Evolutionary conservation across 2,113 vertebrate species (phyloP).

Genomic region (Dicentrarchus labrax): DNA sequence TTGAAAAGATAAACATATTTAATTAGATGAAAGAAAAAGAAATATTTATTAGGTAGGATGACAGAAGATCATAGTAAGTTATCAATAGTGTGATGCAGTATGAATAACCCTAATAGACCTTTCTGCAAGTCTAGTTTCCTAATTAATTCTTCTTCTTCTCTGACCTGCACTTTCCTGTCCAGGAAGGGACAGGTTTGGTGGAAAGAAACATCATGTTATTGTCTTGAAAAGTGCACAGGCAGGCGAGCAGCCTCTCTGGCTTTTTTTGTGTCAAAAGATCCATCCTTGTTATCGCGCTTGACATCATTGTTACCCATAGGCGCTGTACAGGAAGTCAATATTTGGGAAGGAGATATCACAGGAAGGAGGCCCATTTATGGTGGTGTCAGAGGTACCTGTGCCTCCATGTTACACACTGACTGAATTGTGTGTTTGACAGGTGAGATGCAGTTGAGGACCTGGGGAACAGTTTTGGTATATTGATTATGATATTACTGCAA

Average conservation of each 20-base stretch:
- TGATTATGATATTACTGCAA: not conserved
- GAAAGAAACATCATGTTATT: not conserved
- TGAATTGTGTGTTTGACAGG: constrained; percentile 31
- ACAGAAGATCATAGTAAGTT: constrained; percentile 19
- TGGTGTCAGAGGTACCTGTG: not conserved
- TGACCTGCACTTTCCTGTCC: not conserved
- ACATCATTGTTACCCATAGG: not conserved
- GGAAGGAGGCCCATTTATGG: not conserved
- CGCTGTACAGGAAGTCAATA: constrained; percentile 23
- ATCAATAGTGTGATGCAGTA: constrained; percentile 16
- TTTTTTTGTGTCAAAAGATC: not conserved
- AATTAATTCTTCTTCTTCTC: not conserved
- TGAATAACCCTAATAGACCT: not conserved
- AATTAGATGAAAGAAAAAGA: not conserved
- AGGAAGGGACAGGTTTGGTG: not conserved
- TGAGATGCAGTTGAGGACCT: not conserved
- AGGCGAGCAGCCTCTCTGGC: not conserved
- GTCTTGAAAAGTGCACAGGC: constrained; percentile 1
- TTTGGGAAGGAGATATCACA: not conserved
- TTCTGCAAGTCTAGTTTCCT: not conserved
- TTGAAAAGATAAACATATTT: not conserved
- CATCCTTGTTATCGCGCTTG: constrained; percentile 13
- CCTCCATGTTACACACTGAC: constrained; percentile 17
- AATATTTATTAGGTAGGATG: constrained; percentile 1
- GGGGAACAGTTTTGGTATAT: not conserved